Conservation (phyloP, 2,888 invertebrate genomes). For the Noctua janthe region DNA sequence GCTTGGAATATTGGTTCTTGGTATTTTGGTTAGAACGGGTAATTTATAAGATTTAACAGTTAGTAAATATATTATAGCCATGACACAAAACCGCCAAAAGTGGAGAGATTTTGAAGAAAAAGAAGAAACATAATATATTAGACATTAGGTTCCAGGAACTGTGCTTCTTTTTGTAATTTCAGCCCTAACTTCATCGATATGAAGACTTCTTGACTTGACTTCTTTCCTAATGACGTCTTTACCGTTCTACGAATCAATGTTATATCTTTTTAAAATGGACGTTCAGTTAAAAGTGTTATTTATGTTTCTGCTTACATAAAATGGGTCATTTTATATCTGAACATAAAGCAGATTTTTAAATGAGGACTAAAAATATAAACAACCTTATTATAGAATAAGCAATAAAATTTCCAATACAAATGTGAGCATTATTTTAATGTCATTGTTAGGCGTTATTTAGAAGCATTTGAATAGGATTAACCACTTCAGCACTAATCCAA, state of each 20-base stretch:
- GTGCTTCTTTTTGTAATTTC: neutral
- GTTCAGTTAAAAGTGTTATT: neutral
- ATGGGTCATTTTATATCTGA: neutral
- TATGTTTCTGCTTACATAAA: neutral
- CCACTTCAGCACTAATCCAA: neutral
- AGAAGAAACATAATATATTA: neutral
- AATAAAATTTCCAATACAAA: conserved; percentile 7
- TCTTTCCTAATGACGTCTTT: neutral
- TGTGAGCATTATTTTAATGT: neutral
- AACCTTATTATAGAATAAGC: neutral
- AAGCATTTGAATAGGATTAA: neutral
- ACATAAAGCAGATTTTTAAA: neutral
- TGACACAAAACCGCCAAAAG: no score
- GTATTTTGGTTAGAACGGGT: neutral
- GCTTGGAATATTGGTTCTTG: neutral
- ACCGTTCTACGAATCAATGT: neutral
- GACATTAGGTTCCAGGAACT: neutral
- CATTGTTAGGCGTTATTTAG: neutral
- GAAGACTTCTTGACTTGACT: no score
- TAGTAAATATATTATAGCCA: neutral
- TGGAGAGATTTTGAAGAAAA: no score
- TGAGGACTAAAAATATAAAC: neutral
- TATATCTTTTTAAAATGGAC: neutral
- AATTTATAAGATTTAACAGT: neutral
- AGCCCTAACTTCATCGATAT: neutral